These are phyloP conservation scores for Hetaerina titia DNA, from an alignment of 2,888 invertebrate species.

Conservation along the genomic window DNA sequence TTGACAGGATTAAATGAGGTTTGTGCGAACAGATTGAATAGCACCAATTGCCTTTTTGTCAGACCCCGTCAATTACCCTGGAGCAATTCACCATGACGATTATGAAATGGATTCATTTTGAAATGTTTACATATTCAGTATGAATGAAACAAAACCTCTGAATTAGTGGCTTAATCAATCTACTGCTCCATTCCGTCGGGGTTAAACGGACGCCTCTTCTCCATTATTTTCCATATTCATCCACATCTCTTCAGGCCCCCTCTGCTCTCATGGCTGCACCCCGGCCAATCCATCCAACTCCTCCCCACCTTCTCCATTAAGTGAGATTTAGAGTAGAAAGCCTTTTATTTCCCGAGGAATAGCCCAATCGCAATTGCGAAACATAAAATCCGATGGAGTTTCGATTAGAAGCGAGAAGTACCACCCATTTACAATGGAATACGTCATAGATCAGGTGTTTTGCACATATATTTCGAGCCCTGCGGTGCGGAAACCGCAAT, in stretches of 20 bases:
- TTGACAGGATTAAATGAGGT: too few species aligned
- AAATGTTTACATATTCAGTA: not conserved
- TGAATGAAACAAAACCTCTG: not conserved
- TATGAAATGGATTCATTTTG: not conserved
- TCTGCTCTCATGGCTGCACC: not conserved
- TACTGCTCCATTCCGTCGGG: not conserved
- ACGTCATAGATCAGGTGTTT: not conserved
- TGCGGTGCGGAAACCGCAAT: not conserved
- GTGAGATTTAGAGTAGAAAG: not conserved
- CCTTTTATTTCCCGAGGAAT: slow-evolving; percentile 1
- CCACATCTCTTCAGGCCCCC: not conserved
- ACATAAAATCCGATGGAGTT: not conserved
- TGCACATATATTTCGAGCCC: not conserved
- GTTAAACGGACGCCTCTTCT: not conserved
- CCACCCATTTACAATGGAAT: not conserved
- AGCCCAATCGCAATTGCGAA: not conserved
- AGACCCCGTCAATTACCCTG: not conserved
- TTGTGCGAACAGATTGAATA: too few species aligned
- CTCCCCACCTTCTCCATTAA: not conserved
- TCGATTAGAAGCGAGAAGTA: not conserved
- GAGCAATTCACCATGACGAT: not conserved
- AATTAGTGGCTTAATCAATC: not conserved
- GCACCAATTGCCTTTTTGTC: too few species aligned
- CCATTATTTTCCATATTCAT: not conserved
- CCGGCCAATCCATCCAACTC: too few species aligned